phyloP scores from a whole-genome alignment of 2,888 invertebrate species.

The Drosophila picticornis region DNA sequence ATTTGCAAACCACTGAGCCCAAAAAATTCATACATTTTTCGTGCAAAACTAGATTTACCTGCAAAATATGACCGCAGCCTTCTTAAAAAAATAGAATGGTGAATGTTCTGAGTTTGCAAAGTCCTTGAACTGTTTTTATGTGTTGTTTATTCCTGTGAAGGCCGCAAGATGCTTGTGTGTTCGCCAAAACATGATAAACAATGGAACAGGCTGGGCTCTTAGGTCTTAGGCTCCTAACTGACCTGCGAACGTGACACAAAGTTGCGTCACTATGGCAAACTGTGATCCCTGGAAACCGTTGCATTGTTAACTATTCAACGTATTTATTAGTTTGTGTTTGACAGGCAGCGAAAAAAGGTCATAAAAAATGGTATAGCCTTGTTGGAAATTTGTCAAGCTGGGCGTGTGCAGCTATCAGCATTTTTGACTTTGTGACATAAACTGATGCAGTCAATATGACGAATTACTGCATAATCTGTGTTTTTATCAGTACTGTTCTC shows the following conservation, averaged over 20 bases:
- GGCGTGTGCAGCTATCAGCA: constrained; percentile 31
- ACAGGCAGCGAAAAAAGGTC: constrained; percentile 28
- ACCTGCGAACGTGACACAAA: constrained; percentile 62
- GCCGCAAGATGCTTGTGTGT: constrained; percentile 70
- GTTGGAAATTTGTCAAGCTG: constrained; percentile 27
- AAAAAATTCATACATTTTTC: constrained; percentile 17
- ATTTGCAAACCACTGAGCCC: constrained; percentile 5
- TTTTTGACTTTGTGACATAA: constrained; percentile 4
- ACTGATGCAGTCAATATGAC: constrained; percentile 1
- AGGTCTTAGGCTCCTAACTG: constrained; percentile 23
- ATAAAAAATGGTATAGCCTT: constrained; percentile 38
- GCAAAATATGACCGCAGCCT: constrained; percentile 63
- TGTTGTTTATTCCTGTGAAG: constrained; percentile 54
- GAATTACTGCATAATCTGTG: constrained; percentile 12
- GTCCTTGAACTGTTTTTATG: constrained; percentile 78
- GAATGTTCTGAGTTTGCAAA: constrained; percentile 61
- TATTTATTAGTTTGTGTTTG: constrained; percentile 40
- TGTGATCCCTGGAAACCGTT: constrained; percentile 58
- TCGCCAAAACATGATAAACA: constrained; percentile 49
- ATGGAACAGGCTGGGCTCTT: constrained; percentile 29
- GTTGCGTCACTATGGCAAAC: constrained; percentile 65
- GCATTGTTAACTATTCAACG: constrained; percentile 44
- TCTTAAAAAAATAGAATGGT: constrained; percentile 44
- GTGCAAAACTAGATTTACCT: constrained; percentile 42
- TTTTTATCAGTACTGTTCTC: neutral